A percentile compares a stretch with the other conserved stretches of the same genome.
phyloP scores from a whole-genome alignment of 2,113 vertebrate genomes.

The Gymnogyps californianus region DNA sequence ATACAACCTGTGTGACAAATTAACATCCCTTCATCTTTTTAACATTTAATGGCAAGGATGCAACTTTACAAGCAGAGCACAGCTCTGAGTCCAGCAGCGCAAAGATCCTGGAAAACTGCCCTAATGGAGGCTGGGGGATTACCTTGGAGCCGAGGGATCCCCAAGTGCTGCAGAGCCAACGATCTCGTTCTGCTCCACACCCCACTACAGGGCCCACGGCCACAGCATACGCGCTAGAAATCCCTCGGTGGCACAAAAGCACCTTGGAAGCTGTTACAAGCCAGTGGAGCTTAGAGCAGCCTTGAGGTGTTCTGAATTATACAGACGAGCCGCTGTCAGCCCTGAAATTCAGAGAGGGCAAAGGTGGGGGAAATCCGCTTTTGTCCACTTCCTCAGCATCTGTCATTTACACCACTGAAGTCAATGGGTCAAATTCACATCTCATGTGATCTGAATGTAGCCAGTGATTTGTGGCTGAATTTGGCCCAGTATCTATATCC shows the following conservation, averaged over 20 bases:
- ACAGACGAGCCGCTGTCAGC: background rate
- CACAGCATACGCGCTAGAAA: background rate
- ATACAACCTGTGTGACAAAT: background rate
- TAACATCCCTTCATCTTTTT: background rate
- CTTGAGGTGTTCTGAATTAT: background rate
- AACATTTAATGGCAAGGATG: background rate
- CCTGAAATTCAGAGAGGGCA: background rate
- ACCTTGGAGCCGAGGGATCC: background rate
- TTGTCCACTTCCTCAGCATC: background rate
- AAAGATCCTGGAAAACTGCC: background rate
- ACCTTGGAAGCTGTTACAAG: background rate
- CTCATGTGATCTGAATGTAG: background rate
- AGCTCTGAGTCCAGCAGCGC: background rate
- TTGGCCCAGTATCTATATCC: background rate
- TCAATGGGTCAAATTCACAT: background rate
- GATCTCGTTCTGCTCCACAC: background rate
- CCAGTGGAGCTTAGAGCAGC: background rate
- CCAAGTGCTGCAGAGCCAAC: background rate
- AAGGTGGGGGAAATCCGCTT: background rate
- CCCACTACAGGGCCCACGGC: background rate
- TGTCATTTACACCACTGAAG: background rate
- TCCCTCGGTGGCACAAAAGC: background rate
- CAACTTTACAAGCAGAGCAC: background rate
- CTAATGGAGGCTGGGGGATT: background rate
- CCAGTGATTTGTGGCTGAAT: background rate